Evolutionary conservation across 2,797 vertebrate genomes (phyloP).

Genomic region (Rallus crepitans): DNA sequence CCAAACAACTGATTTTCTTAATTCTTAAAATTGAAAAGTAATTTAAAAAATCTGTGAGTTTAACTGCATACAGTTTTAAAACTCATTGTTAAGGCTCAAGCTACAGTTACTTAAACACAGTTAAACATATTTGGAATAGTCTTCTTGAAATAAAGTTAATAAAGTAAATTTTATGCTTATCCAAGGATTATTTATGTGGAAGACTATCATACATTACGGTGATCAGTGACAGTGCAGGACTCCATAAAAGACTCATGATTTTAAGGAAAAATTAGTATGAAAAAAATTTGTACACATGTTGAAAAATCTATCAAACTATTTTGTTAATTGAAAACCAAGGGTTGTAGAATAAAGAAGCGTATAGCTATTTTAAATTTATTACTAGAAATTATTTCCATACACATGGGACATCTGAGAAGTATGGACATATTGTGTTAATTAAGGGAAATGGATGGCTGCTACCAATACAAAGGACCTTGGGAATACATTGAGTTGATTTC

Average conservation of each 20-base stretch:
- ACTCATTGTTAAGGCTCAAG: background rate
- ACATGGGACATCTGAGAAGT: background rate
- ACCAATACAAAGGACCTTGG: background rate
- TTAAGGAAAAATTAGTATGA: background rate
- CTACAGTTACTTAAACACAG: background rate
- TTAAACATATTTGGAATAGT: background rate
- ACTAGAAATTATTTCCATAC: background rate
- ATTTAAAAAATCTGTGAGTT: background rate
- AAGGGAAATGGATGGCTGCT: background rate
- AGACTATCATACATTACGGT: background rate
- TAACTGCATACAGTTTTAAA: background rate
- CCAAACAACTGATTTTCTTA: background rate
- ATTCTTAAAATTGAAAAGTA: background rate
- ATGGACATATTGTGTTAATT: background rate
- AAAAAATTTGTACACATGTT: background rate
- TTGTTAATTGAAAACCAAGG: background rate
- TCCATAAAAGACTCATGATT: background rate
- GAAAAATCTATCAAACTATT: background rate
- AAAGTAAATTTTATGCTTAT: background rate
- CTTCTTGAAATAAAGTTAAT: background rate
- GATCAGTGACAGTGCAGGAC: background rate
- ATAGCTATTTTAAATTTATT: background rate
- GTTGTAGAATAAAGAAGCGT: background rate
- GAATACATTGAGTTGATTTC: background rate
- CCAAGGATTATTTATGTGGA: background rate